A percentile compares a stretch with the other conserved stretches of the same genome.
Conservation (phyloP, 2,888 invertebrate species). For the Lumbricus terrestris region DNA sequence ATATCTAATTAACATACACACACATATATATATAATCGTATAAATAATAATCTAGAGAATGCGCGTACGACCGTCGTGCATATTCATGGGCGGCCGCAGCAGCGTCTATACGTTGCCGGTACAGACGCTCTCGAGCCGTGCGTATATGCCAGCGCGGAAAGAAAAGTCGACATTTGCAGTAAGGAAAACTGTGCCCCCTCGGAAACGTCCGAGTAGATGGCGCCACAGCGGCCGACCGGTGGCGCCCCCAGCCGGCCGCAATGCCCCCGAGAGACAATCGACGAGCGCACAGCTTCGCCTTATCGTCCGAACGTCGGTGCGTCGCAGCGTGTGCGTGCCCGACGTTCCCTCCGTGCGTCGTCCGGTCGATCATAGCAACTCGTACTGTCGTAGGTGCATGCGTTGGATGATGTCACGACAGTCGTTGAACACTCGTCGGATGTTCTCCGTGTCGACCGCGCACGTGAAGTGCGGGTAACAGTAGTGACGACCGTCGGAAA, state of each 20-base stretch:
- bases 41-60: background rate
- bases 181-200: background rate
- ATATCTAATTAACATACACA: background rate
- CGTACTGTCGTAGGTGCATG: constrained; percentile 99
- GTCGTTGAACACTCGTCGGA: constrained; percentile 99
- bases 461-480: constrained; percentile 99
- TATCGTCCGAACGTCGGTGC: too few relatives aligned
- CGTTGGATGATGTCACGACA: constrained; percentile 99
- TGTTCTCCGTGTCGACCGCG: constrained; percentile 99
- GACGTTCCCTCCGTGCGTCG: background rate
- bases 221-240: background rate
- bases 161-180: constrained; percentile 3
- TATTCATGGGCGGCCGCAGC: background rate
- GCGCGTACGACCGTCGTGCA: background rate
- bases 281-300: background rate
- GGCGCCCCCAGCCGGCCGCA: background rate
- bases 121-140: background rate
- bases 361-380: constrained; percentile 79
- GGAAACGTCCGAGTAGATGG: background rate
- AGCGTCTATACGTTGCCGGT: background rate
- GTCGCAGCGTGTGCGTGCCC: background rate
- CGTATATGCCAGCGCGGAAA: background rate
- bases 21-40: background rate
- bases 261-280: background rate
- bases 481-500: constrained; percentile 93